These are phyloP conservation scores for Psix sp. DNA, from an alignment of 1,140 invertebrate genomes.

Conservation along the genomic window DNA sequence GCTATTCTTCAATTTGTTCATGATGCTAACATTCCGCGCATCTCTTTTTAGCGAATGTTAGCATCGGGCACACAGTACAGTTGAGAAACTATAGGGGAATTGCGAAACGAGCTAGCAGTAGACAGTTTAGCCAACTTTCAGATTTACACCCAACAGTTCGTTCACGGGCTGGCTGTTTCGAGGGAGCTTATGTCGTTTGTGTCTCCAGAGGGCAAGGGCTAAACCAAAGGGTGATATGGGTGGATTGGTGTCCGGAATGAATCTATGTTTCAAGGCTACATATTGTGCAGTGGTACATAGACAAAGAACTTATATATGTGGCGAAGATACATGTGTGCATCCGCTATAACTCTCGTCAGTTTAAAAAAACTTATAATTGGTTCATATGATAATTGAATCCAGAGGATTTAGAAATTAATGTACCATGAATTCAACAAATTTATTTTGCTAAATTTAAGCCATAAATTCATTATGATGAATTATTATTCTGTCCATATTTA, in stretches of 20 bases:
- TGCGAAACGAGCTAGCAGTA: constrained; percentile 53
- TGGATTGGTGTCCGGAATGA: constrained; percentile 47
- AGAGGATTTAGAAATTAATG: no score
- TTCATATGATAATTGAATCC: no score
- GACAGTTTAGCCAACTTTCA: constrained; percentile 73
- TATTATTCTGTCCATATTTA: no score
- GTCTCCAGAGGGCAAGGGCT: constrained; percentile 46
- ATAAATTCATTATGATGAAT: no score
- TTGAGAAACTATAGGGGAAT: constrained; percentile 16
- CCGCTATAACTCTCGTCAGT: constrained; percentile 15
- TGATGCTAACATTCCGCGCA: background rate
- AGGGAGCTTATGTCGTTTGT: constrained; percentile 55
- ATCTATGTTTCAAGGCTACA: constrained; percentile 38
- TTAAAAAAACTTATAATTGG: no score
- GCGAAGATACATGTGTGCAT: background rate
- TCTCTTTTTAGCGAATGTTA: constrained; percentile 23
- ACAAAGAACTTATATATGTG: constrained; percentile 33
- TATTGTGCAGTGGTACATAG: constrained; percentile 29
- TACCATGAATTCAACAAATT: no score
- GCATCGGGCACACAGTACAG: constrained; percentile 11
- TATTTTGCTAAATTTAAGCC: no score
- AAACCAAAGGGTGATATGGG: constrained; percentile 55
- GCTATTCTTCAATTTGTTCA: constrained; percentile 3
- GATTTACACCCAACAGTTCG: constrained; percentile 71
- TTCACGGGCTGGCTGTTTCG: constrained; percentile 68